Base-by-base conservation (phyloP, 1,140 invertebrate genomes). In the Schlechtendalia chinensis region DNA sequence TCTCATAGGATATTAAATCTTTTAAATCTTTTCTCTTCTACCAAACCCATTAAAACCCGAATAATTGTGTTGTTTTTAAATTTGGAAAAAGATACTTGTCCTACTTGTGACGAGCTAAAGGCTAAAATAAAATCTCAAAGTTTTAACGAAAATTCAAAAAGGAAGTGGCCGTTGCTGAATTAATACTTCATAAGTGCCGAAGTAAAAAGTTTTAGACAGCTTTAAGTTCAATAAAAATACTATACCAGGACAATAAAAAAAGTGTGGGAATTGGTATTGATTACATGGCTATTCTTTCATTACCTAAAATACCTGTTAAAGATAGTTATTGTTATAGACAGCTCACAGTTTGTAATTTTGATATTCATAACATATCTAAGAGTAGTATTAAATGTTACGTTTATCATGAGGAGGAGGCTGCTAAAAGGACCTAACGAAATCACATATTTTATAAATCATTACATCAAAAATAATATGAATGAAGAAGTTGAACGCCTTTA, bases 51-150 rank as follows among this genome's bases (percentile, higher is more conserved):
- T n/a, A n/a, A n/a, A n/a, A n/a, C n/a, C n/a, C n/a, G n/a, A n/a
- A n/a, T n/a, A 59, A n/a, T 58, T 71, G 56, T 14, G 5, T 80
- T 63, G 53, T 82, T 85, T 82, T 87, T 87, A 83, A n/a, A n/a
- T n/a, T n/a, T n/a, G n/a, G n/a, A n/a, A n/a, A n/a, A n/a, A n/a
- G n/a, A n/a, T n/a, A n/a, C n/a, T n/a, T n/a, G n/a, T n/a, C n/a
- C n/a, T n/a, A n/a, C n/a, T 56, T 83, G 83, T 79, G 83, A 83
- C 80, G 61, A 81, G 24, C 58, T 81, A 32, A 74, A 69, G 67
- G 63, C 22, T 8, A 83, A 83, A 82, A 77, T 83, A 39, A 83
- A 81, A 63, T 47, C 8, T 24, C 47, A 27, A 80, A 47, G 17
- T 80, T 77, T 83, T 19, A 81, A 82, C 59, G 82, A 82, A 32